A percentile compares a stretch with the other conserved stretches of the same genome.
phyloP scores from a whole-genome alignment of 2,888 invertebrate genomes.

The Rugalucina vietnamica region DNA sequence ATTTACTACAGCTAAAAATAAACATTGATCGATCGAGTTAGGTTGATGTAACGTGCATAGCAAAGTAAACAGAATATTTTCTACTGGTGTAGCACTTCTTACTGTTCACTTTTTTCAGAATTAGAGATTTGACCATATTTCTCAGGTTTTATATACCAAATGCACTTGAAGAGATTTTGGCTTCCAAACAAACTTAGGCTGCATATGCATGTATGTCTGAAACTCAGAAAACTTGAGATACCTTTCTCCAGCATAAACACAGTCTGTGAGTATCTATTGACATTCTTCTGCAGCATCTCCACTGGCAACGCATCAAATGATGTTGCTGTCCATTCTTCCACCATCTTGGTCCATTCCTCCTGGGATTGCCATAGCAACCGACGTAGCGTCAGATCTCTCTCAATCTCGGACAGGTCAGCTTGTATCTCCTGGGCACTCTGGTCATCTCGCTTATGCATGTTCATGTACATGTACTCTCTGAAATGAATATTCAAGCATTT shows the following conservation, averaged over 20 bases:
- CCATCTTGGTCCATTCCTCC: conserved; percentile 82
- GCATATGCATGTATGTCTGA: too few species aligned
- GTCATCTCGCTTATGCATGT: conserved; percentile 74
- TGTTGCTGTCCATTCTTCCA: conserved; percentile 81
- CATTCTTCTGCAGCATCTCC: conserved; percentile 82
- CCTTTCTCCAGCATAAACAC: conserved; percentile 84
- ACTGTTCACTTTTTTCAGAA: too few species aligned
- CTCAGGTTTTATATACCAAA: too few species aligned
- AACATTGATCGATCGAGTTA: too few species aligned
- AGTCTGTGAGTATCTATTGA: conserved; percentile 83
- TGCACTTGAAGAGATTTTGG: too few species aligned
- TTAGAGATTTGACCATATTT: too few species aligned
- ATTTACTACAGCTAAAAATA: too few species aligned
- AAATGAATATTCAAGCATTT: conserved; percentile 3
- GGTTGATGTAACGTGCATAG: too few species aligned
- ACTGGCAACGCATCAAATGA: conserved; percentile 82
- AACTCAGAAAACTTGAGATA: too few species aligned
- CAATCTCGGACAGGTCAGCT: conserved; percentile 82
- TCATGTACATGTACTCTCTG: conserved; percentile 75
- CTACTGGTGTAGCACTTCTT: too few species aligned
- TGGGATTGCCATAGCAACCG: conserved; percentile 83
- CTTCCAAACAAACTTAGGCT: too few species aligned
- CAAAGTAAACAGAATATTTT: too few species aligned
- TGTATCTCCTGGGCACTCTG: conserved; percentile 81
- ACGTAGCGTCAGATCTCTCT: conserved; percentile 82